Evolutionary conservation across 1,140 invertebrate genomes (phyloP).

Genomic region (Heliconius hermathena): DNA sequence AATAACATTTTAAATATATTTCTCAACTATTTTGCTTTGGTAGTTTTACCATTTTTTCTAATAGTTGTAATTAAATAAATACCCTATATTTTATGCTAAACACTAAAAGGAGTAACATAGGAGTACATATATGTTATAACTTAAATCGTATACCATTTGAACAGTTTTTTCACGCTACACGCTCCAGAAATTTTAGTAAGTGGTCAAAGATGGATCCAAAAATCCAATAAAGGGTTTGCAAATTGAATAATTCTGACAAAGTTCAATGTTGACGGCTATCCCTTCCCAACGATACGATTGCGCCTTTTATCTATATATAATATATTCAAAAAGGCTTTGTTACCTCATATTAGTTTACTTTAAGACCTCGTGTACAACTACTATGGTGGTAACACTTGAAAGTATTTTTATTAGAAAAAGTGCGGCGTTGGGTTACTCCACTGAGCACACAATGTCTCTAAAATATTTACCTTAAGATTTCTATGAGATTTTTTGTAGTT

Average conservation of each 20-base stretch:
- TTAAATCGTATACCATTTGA: background rate
- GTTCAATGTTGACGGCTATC: conserved; percentile 6
- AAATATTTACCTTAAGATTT: too few relatives aligned
- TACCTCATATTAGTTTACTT: background rate
- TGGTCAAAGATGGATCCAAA: conserved; percentile 22
- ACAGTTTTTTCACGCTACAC: background rate
- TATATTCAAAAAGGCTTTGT: background rate
- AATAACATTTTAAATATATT: too few relatives aligned
- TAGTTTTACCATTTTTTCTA: too few relatives aligned
- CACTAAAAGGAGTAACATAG: too few relatives aligned
- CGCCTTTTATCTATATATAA: background rate
- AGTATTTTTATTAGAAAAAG: too few relatives aligned
- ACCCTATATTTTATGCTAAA: too few relatives aligned
- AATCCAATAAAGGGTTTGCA: conserved; percentile 28
- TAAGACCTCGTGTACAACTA: background rate
- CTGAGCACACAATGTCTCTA: background rate
- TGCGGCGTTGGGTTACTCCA: background rate
- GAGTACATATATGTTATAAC: too few relatives aligned
- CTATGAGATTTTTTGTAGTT: too few relatives aligned
- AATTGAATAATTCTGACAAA: conserved; percentile 30
- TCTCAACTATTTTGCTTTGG: too few relatives aligned
- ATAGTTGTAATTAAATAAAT: too few relatives aligned
- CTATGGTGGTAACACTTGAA: too few relatives aligned
- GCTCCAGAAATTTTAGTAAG: conserved; percentile 14
- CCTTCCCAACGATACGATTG: background rate